Base-by-base conservation (phyloP, 92 coral and sea anemone genomes). In the Ricordea florida region DNA sequence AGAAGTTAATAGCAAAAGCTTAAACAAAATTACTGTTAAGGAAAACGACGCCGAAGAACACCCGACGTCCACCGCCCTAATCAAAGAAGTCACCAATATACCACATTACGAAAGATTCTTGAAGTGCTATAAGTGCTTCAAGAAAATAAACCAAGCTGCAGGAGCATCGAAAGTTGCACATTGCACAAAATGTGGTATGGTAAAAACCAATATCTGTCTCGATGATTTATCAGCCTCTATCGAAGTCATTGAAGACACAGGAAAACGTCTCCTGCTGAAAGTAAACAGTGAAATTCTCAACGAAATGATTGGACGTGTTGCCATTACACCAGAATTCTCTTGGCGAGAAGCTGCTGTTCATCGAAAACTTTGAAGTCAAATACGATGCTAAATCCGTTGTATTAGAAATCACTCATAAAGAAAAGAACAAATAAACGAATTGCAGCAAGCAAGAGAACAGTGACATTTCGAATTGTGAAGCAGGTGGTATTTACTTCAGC, bases 131-230 rank as follows among this genome's bases (percentile, higher is more conserved):
- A 62, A 30, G 49, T 62, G 70, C 22, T 30, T 22, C 28, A 62
- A 62, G 17, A 62, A 13, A 62, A 41, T 62, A 16, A 62, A 14
- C 70, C 53, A 38, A 38, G 6, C 36, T 21, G 21, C 52, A 15
- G 70, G 70, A 23, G 14, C 70, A 23, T 62, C 52, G 29, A 30
- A 13, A 34, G 70, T 62, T 11, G 70, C 35, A 10, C 35, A 24
- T 8, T 62, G 70, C 49, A 11, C 70, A 24, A 62, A 62, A 37
- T 62, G 70, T 62, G 70, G 53, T 20, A 62, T 62, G 70, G 23
- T 62, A 13, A 62, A 62, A 20, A 30, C 70, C 33, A 41, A 62
- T 37, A 62, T 18, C 15, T 62, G 70, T 16, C 14, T 11, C 2
- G 20, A 22, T 22, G 70, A 10, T 22, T 62, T 62, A 41, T 62